These are phyloP conservation scores for Loripinus fragilis DNA, from an alignment of 2,888 invertebrate genomes.

Conservation along the genomic window DNA sequence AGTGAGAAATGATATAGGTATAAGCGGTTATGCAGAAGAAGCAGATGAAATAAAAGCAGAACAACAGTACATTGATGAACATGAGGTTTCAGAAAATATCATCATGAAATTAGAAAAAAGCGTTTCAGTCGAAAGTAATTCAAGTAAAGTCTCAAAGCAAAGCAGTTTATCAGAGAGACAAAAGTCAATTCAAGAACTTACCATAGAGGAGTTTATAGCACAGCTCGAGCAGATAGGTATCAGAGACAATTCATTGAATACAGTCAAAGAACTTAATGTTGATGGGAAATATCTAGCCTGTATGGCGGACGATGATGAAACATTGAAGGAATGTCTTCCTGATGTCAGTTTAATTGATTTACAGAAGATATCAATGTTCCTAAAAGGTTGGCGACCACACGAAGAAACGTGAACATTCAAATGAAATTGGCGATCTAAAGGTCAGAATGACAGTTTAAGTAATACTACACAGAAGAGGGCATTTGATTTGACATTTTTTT, in stretches of 20 bases:
- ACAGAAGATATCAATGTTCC: slow-evolving; percentile 70
- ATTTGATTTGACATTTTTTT: too few relatives aligned
- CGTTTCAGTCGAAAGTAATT: slow-evolving; percentile 21
- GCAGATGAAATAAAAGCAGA: not conserved
- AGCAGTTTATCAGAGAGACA: not conserved
- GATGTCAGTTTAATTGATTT: slow-evolving; percentile 65
- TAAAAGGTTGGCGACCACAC: slow-evolving; percentile 64
- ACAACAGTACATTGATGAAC: not conserved
- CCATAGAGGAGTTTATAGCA: slow-evolving; percentile 54
- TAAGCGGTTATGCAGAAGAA: too few relatives aligned
- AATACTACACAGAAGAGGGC: too few relatives aligned
- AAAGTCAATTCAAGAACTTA: slow-evolving; percentile 41
- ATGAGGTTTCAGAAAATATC: not conserved
- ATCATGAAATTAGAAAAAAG: not conserved
- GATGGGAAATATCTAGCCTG: slow-evolving; percentile 61
- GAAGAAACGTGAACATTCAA: slow-evolving; percentile 17
- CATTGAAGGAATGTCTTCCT: slow-evolving; percentile 57
- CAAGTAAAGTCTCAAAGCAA: slow-evolving; percentile 20
- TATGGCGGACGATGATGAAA: slow-evolving; percentile 49
- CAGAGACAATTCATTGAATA: slow-evolving; percentile 51
- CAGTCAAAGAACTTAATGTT: slow-evolving; percentile 52
- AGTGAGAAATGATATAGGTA: not conserved
- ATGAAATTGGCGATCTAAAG: too few relatives aligned
- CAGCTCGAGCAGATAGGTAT: slow-evolving; percentile 62
- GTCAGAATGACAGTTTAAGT: too few relatives aligned